These are phyloP conservation scores for Spodoptera litura DNA, from an alignment of 1,140 invertebrate species.

Conservation along the genomic window DNA sequence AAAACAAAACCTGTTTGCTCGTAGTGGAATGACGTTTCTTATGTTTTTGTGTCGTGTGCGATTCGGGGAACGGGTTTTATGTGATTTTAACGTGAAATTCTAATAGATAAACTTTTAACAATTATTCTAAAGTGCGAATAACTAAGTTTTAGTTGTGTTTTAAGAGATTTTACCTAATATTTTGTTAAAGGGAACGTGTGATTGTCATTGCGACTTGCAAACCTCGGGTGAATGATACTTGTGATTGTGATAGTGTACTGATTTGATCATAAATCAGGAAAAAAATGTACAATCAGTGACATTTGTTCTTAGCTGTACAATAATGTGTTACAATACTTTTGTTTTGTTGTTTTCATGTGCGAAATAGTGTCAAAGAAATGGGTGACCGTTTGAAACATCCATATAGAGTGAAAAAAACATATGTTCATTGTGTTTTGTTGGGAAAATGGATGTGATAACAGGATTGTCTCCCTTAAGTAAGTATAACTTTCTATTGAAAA, in stretches of 20 bases:
- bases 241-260: conserved; percentile 49
- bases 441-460: conserved; percentile 79
- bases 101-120: conserved; percentile 19
- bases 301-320: conserved; percentile 34
- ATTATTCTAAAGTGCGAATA: not conserved
- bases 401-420: conserved; percentile 78
- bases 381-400: conserved; percentile 79
- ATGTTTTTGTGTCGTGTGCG: conserved; percentile 76
- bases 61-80: conserved; percentile 50
- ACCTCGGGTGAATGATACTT: conserved; percentile 58
- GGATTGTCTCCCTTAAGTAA: conserved; percentile 77
- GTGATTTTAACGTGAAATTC: conserved; percentile 52
- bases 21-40: conserved; percentile 76
- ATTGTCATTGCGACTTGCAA: conserved; percentile 49
- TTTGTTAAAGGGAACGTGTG: conserved; percentile 1
- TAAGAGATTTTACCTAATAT: not conserved
- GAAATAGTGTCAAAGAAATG: conserved; percentile 76
- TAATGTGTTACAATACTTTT: conserved; percentile 47
- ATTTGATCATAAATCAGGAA: conserved; percentile 62
- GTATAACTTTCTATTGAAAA: conserved; percentile 58
- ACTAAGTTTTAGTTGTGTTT: conserved; percentile 6
- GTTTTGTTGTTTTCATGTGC: conserved; percentile 53
- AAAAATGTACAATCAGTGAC: conserved; percentile 59
- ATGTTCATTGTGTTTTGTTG: conserved; percentile 52
- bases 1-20: conserved; percentile 79